A percentile compares a stretch with the other conserved stretches of the same genome.
Evolutionary conservation across 2,113 vertebrate genomes (phyloP).

Genomic region (Pandion haliaetus): DNA sequence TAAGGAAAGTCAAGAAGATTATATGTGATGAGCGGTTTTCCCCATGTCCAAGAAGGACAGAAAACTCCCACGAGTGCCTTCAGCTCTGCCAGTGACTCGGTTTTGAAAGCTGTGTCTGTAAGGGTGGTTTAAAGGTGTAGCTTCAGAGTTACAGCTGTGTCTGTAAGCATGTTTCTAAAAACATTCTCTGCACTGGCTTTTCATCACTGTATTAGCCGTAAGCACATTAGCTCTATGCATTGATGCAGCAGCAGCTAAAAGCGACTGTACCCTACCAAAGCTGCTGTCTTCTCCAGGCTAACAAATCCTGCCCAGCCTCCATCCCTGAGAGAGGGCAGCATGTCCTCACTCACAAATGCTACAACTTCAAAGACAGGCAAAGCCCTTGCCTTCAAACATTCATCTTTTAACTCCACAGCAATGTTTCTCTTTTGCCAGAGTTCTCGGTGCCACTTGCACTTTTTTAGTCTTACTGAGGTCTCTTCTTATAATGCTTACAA

Average conservation of each 20-base stretch:
- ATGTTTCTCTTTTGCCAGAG: not conserved
- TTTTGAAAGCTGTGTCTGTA: not conserved
- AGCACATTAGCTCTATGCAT: not conserved
- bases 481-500: not conserved
- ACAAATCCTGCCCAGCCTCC: not conserved
- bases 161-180: not conserved
- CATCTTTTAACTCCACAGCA: not conserved
- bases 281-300: not conserved
- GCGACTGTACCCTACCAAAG: not conserved
- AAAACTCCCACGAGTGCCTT: not conserved
- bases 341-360: not conserved
- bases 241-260: not conserved
- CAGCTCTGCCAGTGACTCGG: not conserved
- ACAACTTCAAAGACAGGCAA: not conserved
- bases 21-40: accelerated
- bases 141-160: not conserved
- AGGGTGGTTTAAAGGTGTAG: not conserved
- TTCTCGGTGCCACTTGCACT: not conserved
- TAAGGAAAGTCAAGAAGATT: not conserved
- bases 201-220: not conserved
- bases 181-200: not conserved
- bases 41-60: not conserved
- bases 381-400: not conserved
- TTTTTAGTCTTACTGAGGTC: not conserved
- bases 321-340: not conserved